Percentiles rank a stretch among this genome's conserved stretches.
These are phyloP conservation scores for Orbicella faveolata DNA, from an alignment of 64 coral and sea anemone genomes.

Conservation along the genomic window DNA sequence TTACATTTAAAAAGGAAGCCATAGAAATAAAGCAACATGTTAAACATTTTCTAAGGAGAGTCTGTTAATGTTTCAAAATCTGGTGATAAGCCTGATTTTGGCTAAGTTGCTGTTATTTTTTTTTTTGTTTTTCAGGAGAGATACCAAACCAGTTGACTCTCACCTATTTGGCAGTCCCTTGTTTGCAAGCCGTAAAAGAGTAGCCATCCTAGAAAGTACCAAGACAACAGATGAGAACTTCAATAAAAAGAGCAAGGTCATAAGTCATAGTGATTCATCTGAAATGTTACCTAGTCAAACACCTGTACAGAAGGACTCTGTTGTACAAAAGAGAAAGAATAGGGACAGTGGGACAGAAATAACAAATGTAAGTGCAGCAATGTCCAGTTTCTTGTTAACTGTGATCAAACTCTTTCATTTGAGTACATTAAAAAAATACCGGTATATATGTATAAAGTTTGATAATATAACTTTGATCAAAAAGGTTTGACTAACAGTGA, in stretches of 20 bases:
- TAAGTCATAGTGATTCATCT: background rate
- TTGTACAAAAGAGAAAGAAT: background rate
- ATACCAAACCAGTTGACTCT: background rate
- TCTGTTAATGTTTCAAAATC: too few relatives aligned
- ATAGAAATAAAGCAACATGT: too few relatives aligned
- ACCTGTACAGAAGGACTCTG: background rate
- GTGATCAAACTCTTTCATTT: too few relatives aligned
- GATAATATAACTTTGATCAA: too few relatives aligned
- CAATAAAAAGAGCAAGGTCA: slow-evolving; percentile 19
- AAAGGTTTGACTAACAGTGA: too few relatives aligned
- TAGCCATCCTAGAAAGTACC: background rate
- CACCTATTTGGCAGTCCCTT: background rate
- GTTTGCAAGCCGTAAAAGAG: background rate
- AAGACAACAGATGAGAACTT: background rate
- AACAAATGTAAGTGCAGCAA: background rate
- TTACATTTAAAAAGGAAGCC: too few relatives aligned
- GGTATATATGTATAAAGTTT: too few relatives aligned
- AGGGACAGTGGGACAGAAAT: background rate
- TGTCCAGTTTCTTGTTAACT: background rate
- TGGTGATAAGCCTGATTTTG: too few relatives aligned
- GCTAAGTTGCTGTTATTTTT: background rate
- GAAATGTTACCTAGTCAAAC: background rate
- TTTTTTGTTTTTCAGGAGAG: slow-evolving; percentile 5
- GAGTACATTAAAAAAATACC: too few relatives aligned
- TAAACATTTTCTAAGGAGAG: too few relatives aligned